A percentile compares a stretch with the other conserved stretches of the same genome.
Conservation (phyloP, 2,797 vertebrate genomes). For the Knipowitschia caucasica region DNA sequence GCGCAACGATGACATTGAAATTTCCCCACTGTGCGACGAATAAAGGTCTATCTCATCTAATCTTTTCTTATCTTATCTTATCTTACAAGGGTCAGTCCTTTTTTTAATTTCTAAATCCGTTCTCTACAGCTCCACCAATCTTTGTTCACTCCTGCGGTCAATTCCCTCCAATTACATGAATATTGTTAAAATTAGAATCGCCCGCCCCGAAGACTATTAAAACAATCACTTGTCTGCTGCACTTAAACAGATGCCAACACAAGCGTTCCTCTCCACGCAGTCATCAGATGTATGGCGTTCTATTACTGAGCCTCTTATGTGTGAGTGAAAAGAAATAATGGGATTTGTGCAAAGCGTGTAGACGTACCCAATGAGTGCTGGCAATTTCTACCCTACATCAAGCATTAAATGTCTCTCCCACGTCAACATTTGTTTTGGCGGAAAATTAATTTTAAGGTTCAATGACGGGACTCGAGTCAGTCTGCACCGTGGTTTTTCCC, state of each 20-base stretch:
- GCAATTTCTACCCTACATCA: constrained; percentile 37
- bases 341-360: constrained; percentile 44
- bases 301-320: constrained; percentile 51
- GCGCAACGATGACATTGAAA: no score
- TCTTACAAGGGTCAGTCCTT: not conserved
- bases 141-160: not conserved
- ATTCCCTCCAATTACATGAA: not conserved
- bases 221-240: not conserved
- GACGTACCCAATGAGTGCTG: constrained; percentile 38
- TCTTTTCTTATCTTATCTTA: no score
- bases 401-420: constrained; percentile 18
- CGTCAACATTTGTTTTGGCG: constrained; percentile 3
- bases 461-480: constrained; percentile 30
- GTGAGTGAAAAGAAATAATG: constrained; percentile 46
- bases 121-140: constrained; percentile 1
- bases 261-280: constrained; percentile 40
- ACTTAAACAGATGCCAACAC: constrained; percentile 36
- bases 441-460: constrained; percentile 42
- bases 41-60: no score
- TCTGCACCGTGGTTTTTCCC: not conserved
- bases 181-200: not conserved
- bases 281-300: constrained; percentile 38
- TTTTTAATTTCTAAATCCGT: constrained; percentile 4
- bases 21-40: no score
- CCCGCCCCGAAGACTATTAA: not conserved